These are phyloP conservation scores for Eufriesea mexicana DNA, from an alignment of 1,140 invertebrate genomes.

Conservation along the genomic window DNA sequence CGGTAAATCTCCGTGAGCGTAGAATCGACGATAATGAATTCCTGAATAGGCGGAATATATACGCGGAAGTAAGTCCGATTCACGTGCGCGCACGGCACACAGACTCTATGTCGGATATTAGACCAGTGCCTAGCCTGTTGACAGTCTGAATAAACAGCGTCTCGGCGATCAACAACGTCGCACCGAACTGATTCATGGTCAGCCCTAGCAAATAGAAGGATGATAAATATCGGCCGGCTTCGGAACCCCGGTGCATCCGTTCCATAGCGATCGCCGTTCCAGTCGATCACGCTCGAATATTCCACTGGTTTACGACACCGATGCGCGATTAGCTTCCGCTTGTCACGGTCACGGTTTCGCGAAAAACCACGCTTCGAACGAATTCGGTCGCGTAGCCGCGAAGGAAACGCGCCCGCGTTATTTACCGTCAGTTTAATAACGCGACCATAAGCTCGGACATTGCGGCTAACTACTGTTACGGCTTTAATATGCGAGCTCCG, in stretches of 20 bases:
- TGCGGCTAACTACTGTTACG: neutral
- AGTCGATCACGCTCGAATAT: neutral
- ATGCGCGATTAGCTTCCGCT: neutral
- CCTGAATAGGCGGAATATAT: slow-evolving; percentile 67
- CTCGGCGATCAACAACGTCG: slow-evolving; percentile 52
- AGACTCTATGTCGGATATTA: slow-evolving; percentile 47
- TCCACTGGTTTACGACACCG: neutral
- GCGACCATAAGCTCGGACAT: neutral
- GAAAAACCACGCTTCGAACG: neutral
- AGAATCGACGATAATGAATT: slow-evolving; percentile 73
- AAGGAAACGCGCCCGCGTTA: no score
- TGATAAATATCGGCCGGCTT: slow-evolving; percentile 23
- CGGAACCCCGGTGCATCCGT: neutral
- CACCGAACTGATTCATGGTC: slow-evolving; percentile 34
- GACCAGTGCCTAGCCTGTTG: slow-evolving; percentile 48
- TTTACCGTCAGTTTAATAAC: neutral
- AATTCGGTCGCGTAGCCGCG: neutral
- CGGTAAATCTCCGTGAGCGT: slow-evolving; percentile 65
- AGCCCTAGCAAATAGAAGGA: slow-evolving; percentile 36
- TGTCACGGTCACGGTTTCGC: neutral
- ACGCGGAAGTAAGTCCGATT: slow-evolving; percentile 63
- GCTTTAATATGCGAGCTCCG: slow-evolving; percentile 10
- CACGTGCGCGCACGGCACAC: slow-evolving; percentile 30
- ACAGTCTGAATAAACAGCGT: slow-evolving; percentile 61
- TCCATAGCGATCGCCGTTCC: neutral